Conservation (phyloP, 2,797 vertebrate genomes). For the Apogon talboti region DNA sequence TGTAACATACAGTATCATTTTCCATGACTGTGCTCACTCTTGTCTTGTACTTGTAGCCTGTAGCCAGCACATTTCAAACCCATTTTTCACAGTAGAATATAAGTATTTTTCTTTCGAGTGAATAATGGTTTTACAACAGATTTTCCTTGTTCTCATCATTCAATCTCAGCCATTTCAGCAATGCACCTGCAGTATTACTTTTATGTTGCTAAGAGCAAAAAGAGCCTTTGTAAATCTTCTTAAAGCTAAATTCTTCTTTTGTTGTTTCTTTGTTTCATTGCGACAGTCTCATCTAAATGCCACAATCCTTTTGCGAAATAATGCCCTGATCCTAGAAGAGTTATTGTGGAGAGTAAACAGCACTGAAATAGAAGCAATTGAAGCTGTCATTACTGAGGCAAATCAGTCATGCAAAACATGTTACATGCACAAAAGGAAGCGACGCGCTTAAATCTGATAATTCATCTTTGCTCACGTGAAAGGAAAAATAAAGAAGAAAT, state of each 20-base stretch:
- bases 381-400: constrained; percentile 28
- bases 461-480: neutral
- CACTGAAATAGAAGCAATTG: neutral
- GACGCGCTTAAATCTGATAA: constrained; percentile 18
- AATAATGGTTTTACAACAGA: constrained; percentile 7
- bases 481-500: constrained; percentile 8
- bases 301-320: constrained; percentile 6
- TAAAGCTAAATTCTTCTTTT: neutral
- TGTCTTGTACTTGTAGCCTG: neutral
- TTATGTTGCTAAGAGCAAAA: constrained; percentile 1
- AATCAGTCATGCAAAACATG: constrained; percentile 17
- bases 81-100: constrained; percentile 7
- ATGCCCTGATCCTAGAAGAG: constrained; percentile 1
- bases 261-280: neutral
- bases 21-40: neutral
- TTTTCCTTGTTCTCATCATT: constrained; percentile 16
- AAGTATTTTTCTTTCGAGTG: constrained; percentile 7
- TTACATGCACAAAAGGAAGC: constrained; percentile 7
- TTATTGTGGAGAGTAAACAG: constrained; percentile 8
- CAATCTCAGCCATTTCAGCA: constrained; percentile 34
- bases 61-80: constrained; percentile 13
- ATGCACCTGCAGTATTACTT: constrained; percentile 22
- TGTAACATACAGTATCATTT: neutral
- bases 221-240: constrained; percentile 14
- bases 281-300: constrained; percentile 4